These are phyloP conservation scores for Hermaeophaga mercurialis DNA, from an alignment of 2,888 invertebrate genomes.

Conservation along the genomic window DNA sequence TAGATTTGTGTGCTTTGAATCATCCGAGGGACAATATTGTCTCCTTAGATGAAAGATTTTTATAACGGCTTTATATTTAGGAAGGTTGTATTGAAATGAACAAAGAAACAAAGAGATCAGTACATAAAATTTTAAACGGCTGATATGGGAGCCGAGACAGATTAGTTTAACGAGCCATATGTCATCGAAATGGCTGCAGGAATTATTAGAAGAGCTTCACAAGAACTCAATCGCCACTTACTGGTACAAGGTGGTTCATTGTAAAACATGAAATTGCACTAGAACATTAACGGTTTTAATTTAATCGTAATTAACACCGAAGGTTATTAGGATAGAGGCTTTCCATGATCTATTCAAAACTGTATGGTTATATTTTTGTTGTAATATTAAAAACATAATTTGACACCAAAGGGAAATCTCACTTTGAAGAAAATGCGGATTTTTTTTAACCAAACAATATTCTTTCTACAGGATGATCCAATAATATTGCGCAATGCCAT, in stretches of 20 bases:
- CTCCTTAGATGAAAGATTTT: conserved; percentile 23
- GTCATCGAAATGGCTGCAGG: conserved; percentile 22
- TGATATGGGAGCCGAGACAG: conserved; percentile 18
- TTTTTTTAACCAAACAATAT: too few relatives aligned
- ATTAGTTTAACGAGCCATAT: conserved; percentile 24
- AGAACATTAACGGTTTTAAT: too few relatives aligned
- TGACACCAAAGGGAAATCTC: too few relatives aligned
- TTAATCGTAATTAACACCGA: too few relatives aligned
- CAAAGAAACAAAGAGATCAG: conserved; percentile 22
- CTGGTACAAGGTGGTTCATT: conserved; percentile 3
- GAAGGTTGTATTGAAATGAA: conserved; percentile 16
- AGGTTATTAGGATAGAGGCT: too few relatives aligned
- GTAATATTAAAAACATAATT: too few relatives aligned
- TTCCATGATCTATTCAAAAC: too few relatives aligned
- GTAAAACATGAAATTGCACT: too few relatives aligned
- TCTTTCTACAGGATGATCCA: too few relatives aligned
- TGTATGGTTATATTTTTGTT: too few relatives aligned
- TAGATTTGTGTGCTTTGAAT: neutral
- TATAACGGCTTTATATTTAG: conserved; percentile 16
- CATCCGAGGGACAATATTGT: conserved; percentile 18
- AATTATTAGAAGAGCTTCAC: conserved; percentile 15
- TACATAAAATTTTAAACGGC: conserved; percentile 22
- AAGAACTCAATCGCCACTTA: conserved; percentile 6
- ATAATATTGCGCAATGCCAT: too few relatives aligned
- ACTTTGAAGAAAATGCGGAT: too few relatives aligned